Conservation (phyloP, 1,140 invertebrate species). For the Sipha flava region DNA sequence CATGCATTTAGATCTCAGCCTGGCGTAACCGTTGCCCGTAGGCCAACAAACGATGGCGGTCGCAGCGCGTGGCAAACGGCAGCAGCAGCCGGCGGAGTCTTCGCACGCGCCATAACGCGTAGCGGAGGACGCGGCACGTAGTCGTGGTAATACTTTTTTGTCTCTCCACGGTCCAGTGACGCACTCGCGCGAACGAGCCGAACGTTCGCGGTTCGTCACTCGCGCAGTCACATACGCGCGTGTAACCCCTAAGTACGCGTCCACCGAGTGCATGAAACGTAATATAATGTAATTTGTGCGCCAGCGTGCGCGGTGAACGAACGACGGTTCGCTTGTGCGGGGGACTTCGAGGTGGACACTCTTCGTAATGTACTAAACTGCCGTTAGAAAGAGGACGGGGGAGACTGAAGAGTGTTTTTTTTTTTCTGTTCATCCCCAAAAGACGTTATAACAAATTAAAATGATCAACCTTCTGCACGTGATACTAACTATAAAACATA, state of each 20-base stretch:
- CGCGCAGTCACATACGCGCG: neutral
- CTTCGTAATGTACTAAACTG: neutral
- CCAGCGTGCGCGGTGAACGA: too few species aligned
- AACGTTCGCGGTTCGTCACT: neutral
- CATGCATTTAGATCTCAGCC: neutral
- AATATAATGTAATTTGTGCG: too few species aligned
- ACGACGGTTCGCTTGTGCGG: neutral
- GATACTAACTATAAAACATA: too few species aligned
- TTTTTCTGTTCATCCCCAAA: too few species aligned
- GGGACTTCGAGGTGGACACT: neutral
- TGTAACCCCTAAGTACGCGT: too few species aligned
- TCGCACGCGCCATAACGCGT: slow-evolving; percentile 5
- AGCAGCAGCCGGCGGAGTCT: slow-evolving; percentile 13
- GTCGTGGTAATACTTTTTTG: neutral
- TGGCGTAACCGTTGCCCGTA: neutral
- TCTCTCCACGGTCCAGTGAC: slow-evolving; percentile 5
- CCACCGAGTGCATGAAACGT: too few species aligned
- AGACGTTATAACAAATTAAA: too few species aligned
- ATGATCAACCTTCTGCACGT: too few species aligned
- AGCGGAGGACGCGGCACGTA: neutral
- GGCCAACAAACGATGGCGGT: neutral
- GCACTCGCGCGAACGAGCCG: neutral
- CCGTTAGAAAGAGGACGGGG: too few species aligned
- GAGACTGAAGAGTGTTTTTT: too few species aligned
- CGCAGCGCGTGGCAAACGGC: neutral